These are phyloP conservation scores for Pseudomyrmex cubaensis DNA, from an alignment of 1,140 invertebrate genomes.

Conservation along the genomic window DNA sequence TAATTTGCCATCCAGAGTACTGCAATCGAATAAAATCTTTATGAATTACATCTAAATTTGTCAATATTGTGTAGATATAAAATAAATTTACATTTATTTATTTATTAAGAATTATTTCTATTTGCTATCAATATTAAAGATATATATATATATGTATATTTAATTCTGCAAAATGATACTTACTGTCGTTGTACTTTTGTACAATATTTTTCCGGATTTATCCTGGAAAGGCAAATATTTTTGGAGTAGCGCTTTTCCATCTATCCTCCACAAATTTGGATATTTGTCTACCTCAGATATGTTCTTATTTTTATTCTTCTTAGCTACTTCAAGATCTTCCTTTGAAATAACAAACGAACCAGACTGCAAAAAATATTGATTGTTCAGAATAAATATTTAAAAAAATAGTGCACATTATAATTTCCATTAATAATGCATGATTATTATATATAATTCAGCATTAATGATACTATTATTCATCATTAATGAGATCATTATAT, in stretches of 20 bases:
- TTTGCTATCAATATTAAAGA: too few species aligned
- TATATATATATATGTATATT: background rate
- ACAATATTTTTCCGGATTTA: conserved; percentile 87
- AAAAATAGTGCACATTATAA: too few species aligned
- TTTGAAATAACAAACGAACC: conserved; percentile 90
- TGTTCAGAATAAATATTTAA: background rate
- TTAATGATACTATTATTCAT: too few species aligned
- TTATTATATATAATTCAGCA: too few species aligned
- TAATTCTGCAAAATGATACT: conserved; percentile 71
- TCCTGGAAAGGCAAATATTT: conserved; percentile 91
- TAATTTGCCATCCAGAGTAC: conserved; percentile 90
- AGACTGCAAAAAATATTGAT: conserved; percentile 84
- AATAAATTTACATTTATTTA: too few species aligned
- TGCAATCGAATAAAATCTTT: conserved; percentile 79
- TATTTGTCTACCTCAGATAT: conserved; percentile 80
- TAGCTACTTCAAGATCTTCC: conserved; percentile 86
- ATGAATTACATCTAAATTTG: conserved; percentile 52
- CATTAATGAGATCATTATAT: too few species aligned
- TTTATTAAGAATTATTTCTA: too few species aligned
- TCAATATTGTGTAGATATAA: background rate
- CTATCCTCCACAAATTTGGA: conserved; percentile 91
- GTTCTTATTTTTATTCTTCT: conserved; percentile 41
- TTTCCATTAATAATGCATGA: too few species aligned
- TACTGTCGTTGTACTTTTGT: conserved; percentile 92
- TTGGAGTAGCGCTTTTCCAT: conserved; percentile 91